Evolutionary conservation across 2,888 invertebrate genomes (phyloP).

Genomic region (Trissonchulus latispiculum): DNA sequence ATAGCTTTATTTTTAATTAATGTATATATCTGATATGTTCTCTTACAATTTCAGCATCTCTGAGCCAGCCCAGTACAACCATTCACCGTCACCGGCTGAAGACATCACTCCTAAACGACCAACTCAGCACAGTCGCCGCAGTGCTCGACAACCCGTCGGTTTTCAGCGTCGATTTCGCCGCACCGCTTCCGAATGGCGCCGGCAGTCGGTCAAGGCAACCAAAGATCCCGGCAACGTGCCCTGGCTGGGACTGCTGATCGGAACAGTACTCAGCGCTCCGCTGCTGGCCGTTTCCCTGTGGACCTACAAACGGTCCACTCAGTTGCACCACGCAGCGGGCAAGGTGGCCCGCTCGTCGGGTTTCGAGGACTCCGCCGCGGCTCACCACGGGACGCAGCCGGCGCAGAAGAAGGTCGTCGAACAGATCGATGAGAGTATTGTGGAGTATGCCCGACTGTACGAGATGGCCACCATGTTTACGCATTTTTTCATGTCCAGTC

Average conservation of each 20-base stretch:
- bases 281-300: constrained; percentile 1
- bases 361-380: too few relatives aligned
- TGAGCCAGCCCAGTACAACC: too few relatives aligned
- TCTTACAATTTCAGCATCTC: too few relatives aligned
- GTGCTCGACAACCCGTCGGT: too few relatives aligned
- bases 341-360: too few relatives aligned
- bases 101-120: too few relatives aligned
- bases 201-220: not conserved
- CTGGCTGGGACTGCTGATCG: not conserved
- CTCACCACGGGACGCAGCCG: not conserved
- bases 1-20: too few relatives aligned
- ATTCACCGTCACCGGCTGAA: too few relatives aligned
- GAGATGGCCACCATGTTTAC: not conserved
- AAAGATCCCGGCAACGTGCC: constrained; percentile 3
- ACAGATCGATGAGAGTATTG: not conserved
- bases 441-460: constrained; percentile 1
- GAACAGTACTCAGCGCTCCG: not conserved
- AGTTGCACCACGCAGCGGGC: not conserved
- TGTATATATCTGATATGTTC: too few relatives aligned
- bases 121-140: too few relatives aligned
- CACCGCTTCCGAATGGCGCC: constrained; percentile 2
- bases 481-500: not conserved
- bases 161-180: not conserved
- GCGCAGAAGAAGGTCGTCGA: not conserved
- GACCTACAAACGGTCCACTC: constrained; percentile 1